Conservation (phyloP, 2,888 invertebrate genomes). For the Himalopsyche kuldschensis region DNA sequence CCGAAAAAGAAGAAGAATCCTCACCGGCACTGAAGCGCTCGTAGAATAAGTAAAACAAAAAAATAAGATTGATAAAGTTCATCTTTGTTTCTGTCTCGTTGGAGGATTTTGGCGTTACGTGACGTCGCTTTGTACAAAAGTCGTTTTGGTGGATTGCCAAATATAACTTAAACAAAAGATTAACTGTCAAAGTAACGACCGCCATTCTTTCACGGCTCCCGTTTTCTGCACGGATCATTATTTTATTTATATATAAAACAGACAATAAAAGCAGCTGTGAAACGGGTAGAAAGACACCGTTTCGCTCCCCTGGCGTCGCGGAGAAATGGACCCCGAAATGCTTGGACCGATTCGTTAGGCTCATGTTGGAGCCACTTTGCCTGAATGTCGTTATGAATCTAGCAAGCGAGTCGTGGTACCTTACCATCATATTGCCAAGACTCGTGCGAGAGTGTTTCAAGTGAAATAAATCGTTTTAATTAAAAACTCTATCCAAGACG, state of each 20-base stretch:
- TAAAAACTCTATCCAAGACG: not conserved
- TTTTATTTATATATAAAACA: constrained; percentile 1
- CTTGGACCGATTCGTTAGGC: not conserved
- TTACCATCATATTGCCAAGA: not conserved
- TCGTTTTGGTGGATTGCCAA: not conserved
- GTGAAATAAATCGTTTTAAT: not conserved
- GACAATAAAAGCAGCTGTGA: not conserved
- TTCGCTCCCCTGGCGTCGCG: not conserved
- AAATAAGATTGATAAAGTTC: not conserved
- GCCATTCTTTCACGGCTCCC: not conserved
- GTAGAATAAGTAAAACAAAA: not conserved
- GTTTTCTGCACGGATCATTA: not conserved
- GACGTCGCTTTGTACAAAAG: not conserved
- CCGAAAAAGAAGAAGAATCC: not conserved
- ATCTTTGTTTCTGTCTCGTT: not conserved
- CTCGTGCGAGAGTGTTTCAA: not conserved
- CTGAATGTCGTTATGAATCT: not conserved
- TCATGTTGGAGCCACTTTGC: not conserved
- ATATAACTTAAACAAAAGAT: not conserved
- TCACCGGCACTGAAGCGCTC: not conserved
- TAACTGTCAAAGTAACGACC: not conserved
- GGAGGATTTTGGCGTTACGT: not conserved
- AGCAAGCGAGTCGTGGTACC: not conserved
- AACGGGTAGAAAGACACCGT: not conserved
- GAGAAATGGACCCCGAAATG: not conserved